Conservation (phyloP, 1,140 invertebrate genomes). For the Berghia stephanieae region DNA sequence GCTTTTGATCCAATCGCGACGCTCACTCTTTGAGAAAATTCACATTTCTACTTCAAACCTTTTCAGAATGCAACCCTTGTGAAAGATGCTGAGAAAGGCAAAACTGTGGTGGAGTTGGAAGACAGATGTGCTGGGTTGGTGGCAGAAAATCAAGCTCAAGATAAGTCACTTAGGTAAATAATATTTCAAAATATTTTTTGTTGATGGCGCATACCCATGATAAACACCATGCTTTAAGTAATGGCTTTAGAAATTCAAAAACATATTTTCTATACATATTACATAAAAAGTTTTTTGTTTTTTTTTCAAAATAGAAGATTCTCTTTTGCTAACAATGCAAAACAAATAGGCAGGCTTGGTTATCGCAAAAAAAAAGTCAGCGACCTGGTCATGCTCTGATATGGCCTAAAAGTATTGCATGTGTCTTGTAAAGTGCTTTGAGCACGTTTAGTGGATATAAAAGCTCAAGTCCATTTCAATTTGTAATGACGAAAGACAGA, state of each 20-base stretch:
- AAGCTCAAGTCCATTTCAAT: not conserved
- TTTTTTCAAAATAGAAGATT: no score
- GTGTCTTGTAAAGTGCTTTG: not conserved
- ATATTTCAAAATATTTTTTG: not conserved
- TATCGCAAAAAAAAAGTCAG: no score
- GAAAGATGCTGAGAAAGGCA: conserved; percentile 44
- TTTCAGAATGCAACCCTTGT: conserved; percentile 42
- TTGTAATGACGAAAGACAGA: not conserved
- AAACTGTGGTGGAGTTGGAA: conserved; percentile 49
- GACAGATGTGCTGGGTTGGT: conserved; percentile 50
- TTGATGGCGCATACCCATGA: not conserved
- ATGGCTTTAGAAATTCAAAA: not conserved
- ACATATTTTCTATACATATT: not conserved
- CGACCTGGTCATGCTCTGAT: no score
- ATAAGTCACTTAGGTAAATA: conserved; percentile 52
- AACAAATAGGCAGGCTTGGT: no score
- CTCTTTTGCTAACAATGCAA: no score
- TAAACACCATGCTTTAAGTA: not conserved
- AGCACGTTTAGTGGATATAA: not conserved
- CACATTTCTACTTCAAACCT: not conserved
- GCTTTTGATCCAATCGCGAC: not conserved
- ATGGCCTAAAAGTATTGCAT: no score
- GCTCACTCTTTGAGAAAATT: not conserved
- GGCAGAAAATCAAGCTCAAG: conserved; percentile 53
- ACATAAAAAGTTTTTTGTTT: not conserved